Evolutionary conservation across 2,888 invertebrate genomes (phyloP).

Genomic region (Hyposoter dolosus): DNA sequence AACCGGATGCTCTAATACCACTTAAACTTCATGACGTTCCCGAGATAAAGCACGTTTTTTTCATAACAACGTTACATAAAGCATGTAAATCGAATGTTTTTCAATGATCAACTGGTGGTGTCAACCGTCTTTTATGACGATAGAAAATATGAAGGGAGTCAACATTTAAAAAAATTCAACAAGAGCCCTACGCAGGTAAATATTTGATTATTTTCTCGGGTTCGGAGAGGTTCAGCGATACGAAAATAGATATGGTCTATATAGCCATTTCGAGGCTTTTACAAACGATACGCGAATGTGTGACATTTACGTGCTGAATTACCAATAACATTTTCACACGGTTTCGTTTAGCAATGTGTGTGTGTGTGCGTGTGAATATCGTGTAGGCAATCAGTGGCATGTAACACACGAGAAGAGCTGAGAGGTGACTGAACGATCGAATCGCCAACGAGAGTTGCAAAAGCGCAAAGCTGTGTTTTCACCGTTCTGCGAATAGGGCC

Average conservation of each 20-base stretch:
- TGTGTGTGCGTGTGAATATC: not conserved
- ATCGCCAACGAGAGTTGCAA: not conserved
- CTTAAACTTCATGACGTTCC: constrained; percentile 37
- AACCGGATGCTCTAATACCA: constrained; percentile 61
- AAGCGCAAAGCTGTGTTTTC: not conserved
- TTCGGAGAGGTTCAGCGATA: not conserved
- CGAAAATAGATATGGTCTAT: constrained; percentile 4
- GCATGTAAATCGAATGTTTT: not conserved
- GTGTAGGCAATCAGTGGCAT: not conserved
- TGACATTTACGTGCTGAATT: constrained; percentile 1
- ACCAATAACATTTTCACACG: constrained; percentile 33
- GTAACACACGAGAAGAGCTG: not conserved
- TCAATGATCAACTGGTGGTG: constrained; percentile 34
- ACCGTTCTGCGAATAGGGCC: not conserved
- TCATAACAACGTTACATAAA: not conserved
- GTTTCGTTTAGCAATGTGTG: constrained; percentile 15
- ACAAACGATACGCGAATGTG: not conserved
- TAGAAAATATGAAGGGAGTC: not conserved
- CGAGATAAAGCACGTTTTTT: constrained; percentile 37
- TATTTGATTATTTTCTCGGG: not conserved
- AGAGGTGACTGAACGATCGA: constrained; percentile 4
- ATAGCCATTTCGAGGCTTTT: not conserved
- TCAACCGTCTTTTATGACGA: not conserved
- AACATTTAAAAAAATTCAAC: not conserved
- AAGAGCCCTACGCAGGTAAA: not conserved